Base-by-base conservation (phyloP, 92 coral and sea anemone species). In the Muricea muricata region DNA sequence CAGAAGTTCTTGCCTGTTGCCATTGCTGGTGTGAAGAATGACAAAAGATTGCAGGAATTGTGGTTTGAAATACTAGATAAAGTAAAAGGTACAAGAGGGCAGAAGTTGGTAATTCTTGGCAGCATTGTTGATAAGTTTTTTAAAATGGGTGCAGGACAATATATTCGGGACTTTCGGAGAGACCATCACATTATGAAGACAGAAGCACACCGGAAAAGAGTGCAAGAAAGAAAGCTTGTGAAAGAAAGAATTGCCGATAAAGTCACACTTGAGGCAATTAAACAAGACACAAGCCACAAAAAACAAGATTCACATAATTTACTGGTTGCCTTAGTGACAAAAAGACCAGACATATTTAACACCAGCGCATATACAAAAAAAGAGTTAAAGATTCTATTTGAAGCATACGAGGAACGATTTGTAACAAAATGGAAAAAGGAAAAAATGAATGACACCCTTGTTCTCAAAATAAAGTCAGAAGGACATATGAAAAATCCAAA, bases 91-190 rank as follows among this genome's bases (percentile, higher is more conserved):
- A 23, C 61, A 54, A 23, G 25, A 54, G 61, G 61, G 20, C 25
- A 80, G 32, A 31, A 65, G 57, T 37, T 37, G 17, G 60, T 61
- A n/a, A 60, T 56, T 31, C 23, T 28, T 31, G 65, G 42, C n/a
- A 34, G 39, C 34, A 54, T 78, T 48, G 21, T 78, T 23, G 26
- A 46, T 35, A 29, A 63, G 32, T 78, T 46, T 39, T 26, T 78
- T 31, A 78, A 78, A 28, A 78, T 78, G 83, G 83, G 83, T 46
- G 69, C 69, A 28, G 83, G 45, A 20, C 83, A 78, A 41, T 78
- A 46, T 54, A 31, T 78, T 34, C 32, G 40, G 31, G 83, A 78
- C 42, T 63, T 78, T 56, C 3, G 73, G 24, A 48, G 21, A 78
- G 83, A 54, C 25, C 25, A 46, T 31, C 50, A 78, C 79, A 26